phyloP scores from a whole-genome alignment of 2,797 vertebrate genomes.

The Enteromius argenteus region DNA sequence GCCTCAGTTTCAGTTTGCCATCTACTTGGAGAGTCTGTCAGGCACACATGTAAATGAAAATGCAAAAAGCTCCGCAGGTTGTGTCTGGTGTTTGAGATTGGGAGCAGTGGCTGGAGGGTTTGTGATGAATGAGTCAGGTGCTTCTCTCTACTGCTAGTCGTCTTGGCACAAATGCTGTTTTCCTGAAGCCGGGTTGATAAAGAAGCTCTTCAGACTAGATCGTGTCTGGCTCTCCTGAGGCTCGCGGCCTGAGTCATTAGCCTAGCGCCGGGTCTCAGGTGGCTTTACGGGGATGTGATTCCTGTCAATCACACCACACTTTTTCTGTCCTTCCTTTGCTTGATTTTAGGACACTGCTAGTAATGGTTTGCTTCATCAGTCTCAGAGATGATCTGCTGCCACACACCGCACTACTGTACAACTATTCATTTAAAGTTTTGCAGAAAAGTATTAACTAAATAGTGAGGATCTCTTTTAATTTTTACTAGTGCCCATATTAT shows the following conservation, averaged over 20 bases:
- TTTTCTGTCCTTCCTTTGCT: not conserved
- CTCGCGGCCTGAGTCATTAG: not conserved
- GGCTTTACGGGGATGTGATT: not conserved
- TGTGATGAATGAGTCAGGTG: conserved; percentile 8
- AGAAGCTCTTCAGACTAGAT: conserved; percentile 24
- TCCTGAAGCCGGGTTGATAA: not conserved
- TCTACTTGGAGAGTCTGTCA: not conserved
- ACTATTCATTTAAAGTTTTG: not conserved
- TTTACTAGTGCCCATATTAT: not conserved
- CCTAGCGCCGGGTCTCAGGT: conserved; percentile 6
- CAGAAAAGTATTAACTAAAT: not conserved
- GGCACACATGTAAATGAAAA: not conserved
- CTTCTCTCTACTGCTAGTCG: not conserved
- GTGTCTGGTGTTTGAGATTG: conserved; percentile 11
- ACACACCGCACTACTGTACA: not conserved
- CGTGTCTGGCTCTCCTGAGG: not conserved
- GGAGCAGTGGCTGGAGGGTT: not conserved
- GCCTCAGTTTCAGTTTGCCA: not conserved
- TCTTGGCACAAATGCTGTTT: conserved; percentile 4
- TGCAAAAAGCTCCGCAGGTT: not conserved
- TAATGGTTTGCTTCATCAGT: not conserved
- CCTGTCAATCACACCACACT: not conserved
- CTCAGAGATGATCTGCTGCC: not conserved
- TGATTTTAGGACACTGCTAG: not conserved
- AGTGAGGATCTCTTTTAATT: not conserved